These are phyloP conservation scores for Triplophysa yarkandensis DNA, from an alignment of 2,797 vertebrate genomes.

Conservation along the genomic window DNA sequence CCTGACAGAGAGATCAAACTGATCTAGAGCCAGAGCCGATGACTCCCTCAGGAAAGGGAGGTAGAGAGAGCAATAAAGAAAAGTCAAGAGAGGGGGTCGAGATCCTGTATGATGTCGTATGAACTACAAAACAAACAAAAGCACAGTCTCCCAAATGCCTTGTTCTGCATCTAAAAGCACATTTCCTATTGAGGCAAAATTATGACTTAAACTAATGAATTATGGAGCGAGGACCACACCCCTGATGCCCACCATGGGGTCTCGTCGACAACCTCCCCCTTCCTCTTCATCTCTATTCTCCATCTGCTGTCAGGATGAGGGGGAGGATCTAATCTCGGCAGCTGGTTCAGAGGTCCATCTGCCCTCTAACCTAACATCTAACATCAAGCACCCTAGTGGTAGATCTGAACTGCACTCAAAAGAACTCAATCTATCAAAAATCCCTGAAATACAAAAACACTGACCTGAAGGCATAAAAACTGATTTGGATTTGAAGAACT, in stretches of 20 bases:
- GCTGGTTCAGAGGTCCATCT: slow-evolving; percentile 15
- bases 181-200: slow-evolving; percentile 9
- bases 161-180: not conserved
- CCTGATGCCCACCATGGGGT: slow-evolving; percentile 16
- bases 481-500: no score
- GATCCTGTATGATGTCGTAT: not conserved
- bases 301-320: slow-evolving; percentile 31
- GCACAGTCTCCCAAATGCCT: not conserved
- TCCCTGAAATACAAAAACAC: not conserved
- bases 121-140: not conserved
- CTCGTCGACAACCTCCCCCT: slow-evolving; percentile 6
- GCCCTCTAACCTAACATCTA: not conserved
- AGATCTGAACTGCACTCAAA: not conserved
- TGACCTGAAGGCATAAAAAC: no score
- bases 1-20: slow-evolving; percentile 50
- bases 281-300: slow-evolving; percentile 1
- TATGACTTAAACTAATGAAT: not conserved
- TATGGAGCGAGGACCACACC: slow-evolving; percentile 14
- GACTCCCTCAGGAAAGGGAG: slow-evolving; percentile 35
- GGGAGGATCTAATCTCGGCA: slow-evolving; percentile 5
- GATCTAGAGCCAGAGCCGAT: slow-evolving; percentile 30
- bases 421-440: not conserved
- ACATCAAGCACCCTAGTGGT: not conserved
- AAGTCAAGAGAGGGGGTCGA: not conserved
- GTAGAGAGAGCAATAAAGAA: not conserved